Conservation (phyloP, 2,113 vertebrate species). For the Bungarus multicinctus region DNA sequence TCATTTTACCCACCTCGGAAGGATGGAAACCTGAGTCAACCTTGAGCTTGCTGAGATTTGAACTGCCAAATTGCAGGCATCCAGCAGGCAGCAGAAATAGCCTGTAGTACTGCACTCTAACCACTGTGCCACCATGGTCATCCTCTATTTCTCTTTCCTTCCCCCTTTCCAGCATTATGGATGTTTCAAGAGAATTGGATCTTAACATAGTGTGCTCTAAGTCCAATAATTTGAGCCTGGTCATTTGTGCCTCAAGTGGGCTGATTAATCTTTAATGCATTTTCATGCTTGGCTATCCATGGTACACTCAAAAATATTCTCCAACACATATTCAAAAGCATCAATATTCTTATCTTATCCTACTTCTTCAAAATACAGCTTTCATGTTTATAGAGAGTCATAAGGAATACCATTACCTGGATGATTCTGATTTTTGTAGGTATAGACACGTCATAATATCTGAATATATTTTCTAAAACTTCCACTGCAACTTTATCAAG, state of each 20-base stretch:
- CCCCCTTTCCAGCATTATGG: neutral
- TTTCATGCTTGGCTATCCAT: neutral
- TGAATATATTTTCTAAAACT: neutral
- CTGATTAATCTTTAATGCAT: neutral
- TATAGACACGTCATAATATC: neutral
- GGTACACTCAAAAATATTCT: neutral
- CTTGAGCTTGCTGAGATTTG: too few relatives aligned
- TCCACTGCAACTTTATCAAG: neutral
- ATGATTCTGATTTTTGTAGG: neutral
- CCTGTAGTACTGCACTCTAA: too few relatives aligned
- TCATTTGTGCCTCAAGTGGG: neutral
- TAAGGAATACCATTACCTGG: neutral
- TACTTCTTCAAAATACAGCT: neutral
- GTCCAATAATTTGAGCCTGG: neutral
- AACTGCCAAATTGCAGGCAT: too few relatives aligned
- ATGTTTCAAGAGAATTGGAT: neutral
- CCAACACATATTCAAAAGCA: neutral
- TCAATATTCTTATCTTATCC: neutral
- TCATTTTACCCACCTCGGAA: too few relatives aligned
- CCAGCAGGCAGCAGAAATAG: too few relatives aligned
- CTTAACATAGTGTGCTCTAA: neutral
- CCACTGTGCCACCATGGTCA: neutral
- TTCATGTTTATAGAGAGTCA: neutral
- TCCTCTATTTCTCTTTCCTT: neutral
- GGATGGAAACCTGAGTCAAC: too few relatives aligned